phyloP scores from a whole-genome alignment of 1,140 invertebrate genomes.

The Semibalanus balanoides region DNA sequence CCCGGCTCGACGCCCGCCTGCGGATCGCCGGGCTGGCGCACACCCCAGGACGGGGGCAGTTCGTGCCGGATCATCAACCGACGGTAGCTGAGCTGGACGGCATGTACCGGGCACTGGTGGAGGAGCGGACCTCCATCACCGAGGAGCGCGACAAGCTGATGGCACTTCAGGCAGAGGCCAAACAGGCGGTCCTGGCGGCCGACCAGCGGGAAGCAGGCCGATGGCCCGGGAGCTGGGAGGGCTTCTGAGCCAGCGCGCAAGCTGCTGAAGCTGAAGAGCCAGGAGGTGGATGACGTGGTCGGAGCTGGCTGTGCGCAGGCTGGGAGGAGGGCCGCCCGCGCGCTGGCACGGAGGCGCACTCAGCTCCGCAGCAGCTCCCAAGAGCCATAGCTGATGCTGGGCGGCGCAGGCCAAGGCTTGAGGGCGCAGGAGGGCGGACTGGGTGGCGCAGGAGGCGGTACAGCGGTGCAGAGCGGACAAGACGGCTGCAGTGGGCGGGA shows the following conservation, averaged over 20 bases:
- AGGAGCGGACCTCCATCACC: not conserved
- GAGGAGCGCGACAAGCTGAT: not conserved
- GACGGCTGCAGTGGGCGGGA: too few relatives aligned
- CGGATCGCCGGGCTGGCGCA: not conserved
- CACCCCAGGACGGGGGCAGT: not conserved
- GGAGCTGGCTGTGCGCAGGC: not conserved
- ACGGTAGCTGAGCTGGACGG: not conserved
- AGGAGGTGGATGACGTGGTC: not conserved
- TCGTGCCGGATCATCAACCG: not conserved
- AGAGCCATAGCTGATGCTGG: not conserved
- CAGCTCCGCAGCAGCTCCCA: not conserved
- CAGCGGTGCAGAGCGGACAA: too few relatives aligned
- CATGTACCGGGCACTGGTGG: not conserved
- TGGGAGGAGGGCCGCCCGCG: not conserved
- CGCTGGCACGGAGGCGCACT: not conserved
- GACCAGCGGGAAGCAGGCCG: not conserved
- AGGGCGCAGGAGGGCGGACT: not conserved
- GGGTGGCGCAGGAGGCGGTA: not conserved
- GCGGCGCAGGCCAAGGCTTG: not conserved
- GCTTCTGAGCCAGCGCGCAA: not conserved
- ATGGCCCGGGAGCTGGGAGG: not conserved
- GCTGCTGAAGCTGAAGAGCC: not conserved
- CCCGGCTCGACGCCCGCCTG: not conserved
- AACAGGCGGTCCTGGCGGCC: not conserved
- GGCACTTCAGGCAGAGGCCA: not conserved